Evolutionary conservation across 2,797 vertebrate genomes (phyloP), one percentile per base, ranked within the genome.

Genomic region (Sparus aurata): DNA sequence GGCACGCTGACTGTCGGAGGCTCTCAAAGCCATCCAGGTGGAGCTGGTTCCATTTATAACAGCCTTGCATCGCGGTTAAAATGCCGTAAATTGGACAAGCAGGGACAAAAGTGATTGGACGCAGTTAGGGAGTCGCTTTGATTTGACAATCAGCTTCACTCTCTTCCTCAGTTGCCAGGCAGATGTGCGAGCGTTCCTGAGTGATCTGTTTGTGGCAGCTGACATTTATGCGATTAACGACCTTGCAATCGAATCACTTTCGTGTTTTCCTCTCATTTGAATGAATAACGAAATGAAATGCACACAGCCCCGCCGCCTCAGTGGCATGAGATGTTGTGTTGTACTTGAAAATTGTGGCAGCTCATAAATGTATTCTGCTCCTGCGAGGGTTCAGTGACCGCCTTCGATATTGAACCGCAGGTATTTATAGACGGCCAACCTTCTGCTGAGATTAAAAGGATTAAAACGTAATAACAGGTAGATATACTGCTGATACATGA

Each of bases 341-440:
- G 27, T 25, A 47, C 45, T 67, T 49, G 10, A 69, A 70, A 65
- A 52, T 73, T n/a, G 17, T 58, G 60, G 30, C 22, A 17, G 34
- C 46, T 73, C 45, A 83, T 69, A 72, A 83, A 71, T 70, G 41
- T 41, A 58, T 81, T 65, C 17, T 71, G 52, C 60, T 73, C 79
- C 80, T 59, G 45, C 68, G 75, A 73, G 75, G 55, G 34, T 69
- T 85, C 60, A 52, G 47, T 46, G 50, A 69, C 45, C 4, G 34
- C 58, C 69, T 77, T 77, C 60, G 55, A 73, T 80, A 91, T 85
- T 74, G 68, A 85, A 72, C 46, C 3, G 13, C 38, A 58, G 65
- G 46, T 86, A 90, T 91, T 89, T 83, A 82, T 80, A 89, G 71
- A 77, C 0, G 0, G 17, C 15, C 77, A 73, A 82, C 59, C 66